Base-by-base conservation (phyloP, 2,888 invertebrate genomes). In the Phlogophora meticulosa region DNA sequence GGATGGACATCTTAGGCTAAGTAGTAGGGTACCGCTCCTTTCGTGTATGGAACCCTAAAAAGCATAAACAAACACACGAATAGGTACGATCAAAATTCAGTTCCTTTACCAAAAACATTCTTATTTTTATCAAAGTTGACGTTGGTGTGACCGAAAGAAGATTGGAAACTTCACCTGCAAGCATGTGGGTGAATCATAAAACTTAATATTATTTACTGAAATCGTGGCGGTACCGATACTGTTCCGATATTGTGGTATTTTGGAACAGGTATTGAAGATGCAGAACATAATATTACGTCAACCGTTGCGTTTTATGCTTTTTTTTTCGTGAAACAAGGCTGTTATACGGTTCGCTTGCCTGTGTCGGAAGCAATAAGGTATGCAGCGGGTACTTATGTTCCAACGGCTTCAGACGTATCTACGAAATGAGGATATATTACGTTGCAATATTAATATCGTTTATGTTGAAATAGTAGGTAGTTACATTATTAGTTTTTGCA, bases 111-210 rank as follows among this genome's bases (percentile, higher is more conserved):
- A 38, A 61, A 69, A 45, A 61, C 71, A 67, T 55, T 52, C 38
- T 56, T 59, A 64, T 28, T 71, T 78, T 72, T 73, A 61, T 22
- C 24, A 56, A 64, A 64, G 45, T 71, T 64, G 80, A 61, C 62
- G 51, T 61, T 73, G 28, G 46, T 67, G 75, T 65, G 56, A 66
- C 60, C 48, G 68, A 49, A 68, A 71, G 49, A 58, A 68, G 56
- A 62, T 68, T 58, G 53, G 71, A 67, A 61, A 70, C 59, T 70
- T 62, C 49, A 69, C 65, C 66, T 78, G 71, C 72, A 77, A 69
- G 61, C 85, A 84, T 83, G 78, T 83, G 85, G 74, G 49, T 64
- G 62, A 62, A 63, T 70, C 80, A 81, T 87, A 84, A 86, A 87
- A 84, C 84, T 82, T 85, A 77, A 85, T 84, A 78, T 77, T 73